These are phyloP conservation scores for Chrysomela aeneicollis DNA, from an alignment of 2,888 invertebrate species.

Conservation along the genomic window DNA sequence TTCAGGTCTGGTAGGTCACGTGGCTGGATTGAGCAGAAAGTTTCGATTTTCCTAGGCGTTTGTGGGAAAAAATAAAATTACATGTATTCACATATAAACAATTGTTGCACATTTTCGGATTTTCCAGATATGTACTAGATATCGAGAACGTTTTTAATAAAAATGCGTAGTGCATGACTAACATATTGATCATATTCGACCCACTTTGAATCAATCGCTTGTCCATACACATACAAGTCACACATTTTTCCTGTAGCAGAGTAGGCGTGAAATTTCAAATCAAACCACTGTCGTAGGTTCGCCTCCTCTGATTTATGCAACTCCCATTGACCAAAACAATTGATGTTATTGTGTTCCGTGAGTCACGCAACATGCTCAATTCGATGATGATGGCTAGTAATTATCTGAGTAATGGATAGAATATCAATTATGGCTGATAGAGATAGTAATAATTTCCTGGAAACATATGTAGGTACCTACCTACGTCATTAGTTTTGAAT, in stretches of 20 bases:
- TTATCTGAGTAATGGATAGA: not conserved
- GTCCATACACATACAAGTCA: not conserved
- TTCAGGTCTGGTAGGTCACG: no score
- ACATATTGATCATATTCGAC: not conserved
- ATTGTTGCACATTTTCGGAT: not conserved
- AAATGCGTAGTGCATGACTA: not conserved
- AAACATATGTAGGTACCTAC: not conserved
- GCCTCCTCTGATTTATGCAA: not conserved
- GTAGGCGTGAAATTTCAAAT: not conserved
- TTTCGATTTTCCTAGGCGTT: no score
- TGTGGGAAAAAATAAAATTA: no score
- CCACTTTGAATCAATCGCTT: not conserved
- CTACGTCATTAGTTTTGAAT: not conserved
- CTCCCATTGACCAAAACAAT: slow-evolving; percentile 6
- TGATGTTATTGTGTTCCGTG: not conserved
- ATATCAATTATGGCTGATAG: not conserved
- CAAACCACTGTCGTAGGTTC: not conserved
- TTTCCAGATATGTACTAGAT: not conserved
- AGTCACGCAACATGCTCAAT: not conserved
- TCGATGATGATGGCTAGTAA: not conserved
- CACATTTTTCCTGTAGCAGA: not conserved
- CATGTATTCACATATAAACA: no score
- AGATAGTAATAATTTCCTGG: not conserved
- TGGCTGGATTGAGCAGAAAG: no score
- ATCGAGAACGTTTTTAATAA: not conserved